Base-by-base conservation (phyloP, 2,797 vertebrate genomes). In the Hypotaenidia okinawae region DNA sequence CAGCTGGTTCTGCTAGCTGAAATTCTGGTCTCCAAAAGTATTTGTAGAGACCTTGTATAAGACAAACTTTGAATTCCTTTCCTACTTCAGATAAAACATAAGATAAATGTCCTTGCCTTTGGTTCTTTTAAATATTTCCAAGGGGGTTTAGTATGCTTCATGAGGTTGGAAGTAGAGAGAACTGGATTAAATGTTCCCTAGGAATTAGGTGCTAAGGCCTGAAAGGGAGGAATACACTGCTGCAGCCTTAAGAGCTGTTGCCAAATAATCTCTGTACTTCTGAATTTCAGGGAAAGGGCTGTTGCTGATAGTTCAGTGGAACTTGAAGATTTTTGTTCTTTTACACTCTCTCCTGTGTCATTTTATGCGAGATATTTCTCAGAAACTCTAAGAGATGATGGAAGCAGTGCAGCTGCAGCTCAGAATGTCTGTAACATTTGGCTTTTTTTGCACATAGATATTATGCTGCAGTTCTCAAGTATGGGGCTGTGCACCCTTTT, bases 11-110 rank as follows among this genome's bases (percentile, higher is more conserved):
- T 45, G 35, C 77, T 79, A 90, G 83, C 62, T 90, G 90, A 95
- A 94, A 95, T 94, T 89, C 83, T 76, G 27, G 11, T 79, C 67
- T 82, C 67, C 59, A 66, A 7, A 79, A 87, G 24, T 76, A 63
- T 59, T 73, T 84, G 30, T 59, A 47, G 64, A 84, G 76, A 84
- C 32, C 16, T 81, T 54, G 33, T 64, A 22, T 22, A 73, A 88
- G 62, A 33, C 51, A 84, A 72, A 63, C 14, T 45, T 13, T 68
- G 17, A 70, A 67, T 81, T 94, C 37, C n/a, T 75, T 90, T 93
- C 27, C 47, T 62, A 49, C 28, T 84, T 89, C n/a, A 45, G 24
- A 16, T 63, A 41, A 81, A 93, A 81, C 33, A 52, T 33, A 55
- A 23, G 54, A 59, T 41, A 69, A 24, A 63, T 74, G 55, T 47